Percentiles rank a stretch among this genome's conserved stretches.
Evolutionary conservation across 2,888 invertebrate genomes (phyloP).

Genomic region (Baccha elongata): DNA sequence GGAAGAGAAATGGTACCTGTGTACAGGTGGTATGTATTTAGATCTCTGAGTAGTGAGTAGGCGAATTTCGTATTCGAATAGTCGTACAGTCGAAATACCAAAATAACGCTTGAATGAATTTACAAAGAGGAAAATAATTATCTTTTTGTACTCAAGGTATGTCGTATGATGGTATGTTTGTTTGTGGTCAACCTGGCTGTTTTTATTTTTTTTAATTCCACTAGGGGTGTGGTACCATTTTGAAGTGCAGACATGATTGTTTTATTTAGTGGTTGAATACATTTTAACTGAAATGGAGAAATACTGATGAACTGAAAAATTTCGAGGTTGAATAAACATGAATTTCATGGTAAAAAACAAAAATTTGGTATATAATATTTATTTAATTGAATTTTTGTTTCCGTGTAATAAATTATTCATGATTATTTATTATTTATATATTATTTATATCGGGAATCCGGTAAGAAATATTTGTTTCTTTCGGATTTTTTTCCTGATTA

Average conservation of each 20-base stretch:
- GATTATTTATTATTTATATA: too few species aligned
- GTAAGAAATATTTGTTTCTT: too few species aligned
- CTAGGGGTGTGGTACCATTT: not conserved
- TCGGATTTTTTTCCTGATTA: too few species aligned
- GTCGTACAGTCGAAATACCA: slow-evolving; percentile 1
- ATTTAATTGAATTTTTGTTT: too few species aligned
- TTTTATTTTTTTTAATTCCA: not conserved
- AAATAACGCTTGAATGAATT: slow-evolving; percentile 35
- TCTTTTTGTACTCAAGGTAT: slow-evolving; percentile 26
- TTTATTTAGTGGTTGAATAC: not conserved
- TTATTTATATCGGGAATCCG: too few species aligned
- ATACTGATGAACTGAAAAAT: slow-evolving; percentile 2
- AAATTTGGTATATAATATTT: too few species aligned
- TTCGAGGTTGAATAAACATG: slow-evolving; percentile 10
- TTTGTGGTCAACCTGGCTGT: slow-evolving; percentile 54
- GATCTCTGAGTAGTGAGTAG: not conserved
- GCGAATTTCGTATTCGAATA: slow-evolving; percentile 18
- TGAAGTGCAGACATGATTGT: not conserved
- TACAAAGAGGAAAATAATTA: slow-evolving; percentile 51
- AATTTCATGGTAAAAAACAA: not conserved
- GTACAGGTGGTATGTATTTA: too few species aligned
- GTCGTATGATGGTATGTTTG: slow-evolving; percentile 27
- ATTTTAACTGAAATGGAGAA: not conserved
- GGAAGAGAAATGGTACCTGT: not conserved
- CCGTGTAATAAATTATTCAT: too few species aligned